Conservation (phyloP, 2,113 vertebrate species). For the Pelvicachromis taeniatus region DNA sequence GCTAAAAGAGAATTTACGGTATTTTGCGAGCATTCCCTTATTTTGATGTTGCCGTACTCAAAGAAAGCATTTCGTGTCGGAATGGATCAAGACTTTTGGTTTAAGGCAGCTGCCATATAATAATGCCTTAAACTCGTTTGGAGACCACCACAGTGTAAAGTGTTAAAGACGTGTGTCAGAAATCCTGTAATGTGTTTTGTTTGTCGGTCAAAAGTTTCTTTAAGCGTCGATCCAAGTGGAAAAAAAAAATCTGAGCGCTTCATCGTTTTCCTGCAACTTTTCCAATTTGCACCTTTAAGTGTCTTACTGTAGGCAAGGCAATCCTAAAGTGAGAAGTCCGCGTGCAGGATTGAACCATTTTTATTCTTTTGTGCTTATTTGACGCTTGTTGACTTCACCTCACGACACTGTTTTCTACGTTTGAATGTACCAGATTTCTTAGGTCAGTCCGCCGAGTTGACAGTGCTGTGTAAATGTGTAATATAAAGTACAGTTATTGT, state of each 20-base stretch:
- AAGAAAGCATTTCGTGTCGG: not conserved
- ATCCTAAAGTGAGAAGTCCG: not conserved
- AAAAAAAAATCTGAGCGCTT: not conserved
- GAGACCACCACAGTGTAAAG: not conserved
- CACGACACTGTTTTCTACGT: conserved; percentile 22
- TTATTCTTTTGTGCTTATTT: not conserved
- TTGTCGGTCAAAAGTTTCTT: not conserved
- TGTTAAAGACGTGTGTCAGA: not conserved
- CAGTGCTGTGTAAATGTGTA: conserved; percentile 66
- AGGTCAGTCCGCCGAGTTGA: conserved; percentile 16
- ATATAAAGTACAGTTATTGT: conserved; percentile 60
- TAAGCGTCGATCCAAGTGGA: not conserved
- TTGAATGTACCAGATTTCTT: conserved; percentile 57
- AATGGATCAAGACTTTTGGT: not conserved
- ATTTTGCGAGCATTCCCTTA: not conserved
- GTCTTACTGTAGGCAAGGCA: conserved; percentile 10
- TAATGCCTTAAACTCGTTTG: conserved; percentile 47
- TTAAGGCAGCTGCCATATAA: conserved; percentile 21
- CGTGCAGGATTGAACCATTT: not conserved
- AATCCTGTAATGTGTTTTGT: not conserved
- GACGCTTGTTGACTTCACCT: not conserved
- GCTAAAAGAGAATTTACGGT: not conserved
- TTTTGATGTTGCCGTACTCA: not conserved
- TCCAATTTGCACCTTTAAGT: conserved; percentile 49
- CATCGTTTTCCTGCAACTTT: not conserved